Evolutionary conservation across 2,797 vertebrate species (phyloP).

Genomic region (Pangasius larnaudii): DNA sequence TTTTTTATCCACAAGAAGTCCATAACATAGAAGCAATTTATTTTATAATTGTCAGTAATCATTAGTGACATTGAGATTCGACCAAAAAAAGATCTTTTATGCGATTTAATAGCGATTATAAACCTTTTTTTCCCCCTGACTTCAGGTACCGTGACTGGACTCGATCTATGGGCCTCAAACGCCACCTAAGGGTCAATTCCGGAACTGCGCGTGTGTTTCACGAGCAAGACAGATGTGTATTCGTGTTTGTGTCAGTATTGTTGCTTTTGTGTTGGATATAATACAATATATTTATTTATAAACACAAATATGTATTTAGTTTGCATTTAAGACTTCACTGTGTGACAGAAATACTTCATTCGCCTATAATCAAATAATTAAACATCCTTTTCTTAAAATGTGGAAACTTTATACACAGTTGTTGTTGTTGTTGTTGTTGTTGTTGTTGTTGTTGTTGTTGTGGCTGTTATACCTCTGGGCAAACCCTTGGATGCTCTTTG

Average conservation of each 20-base stretch:
- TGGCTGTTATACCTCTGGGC: background rate
- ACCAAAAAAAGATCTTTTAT: background rate
- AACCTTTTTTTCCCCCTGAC: background rate
- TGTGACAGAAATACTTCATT: background rate
- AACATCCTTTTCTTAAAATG: background rate
- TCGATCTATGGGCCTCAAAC: conserved; percentile 71
- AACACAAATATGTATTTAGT: background rate
- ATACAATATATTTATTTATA: too few relatives aligned
- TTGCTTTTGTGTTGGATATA: background rate
- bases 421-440: background rate
- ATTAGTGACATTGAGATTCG: background rate
- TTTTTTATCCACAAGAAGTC: background rate
- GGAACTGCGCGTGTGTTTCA: conserved; percentile 47
- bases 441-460: background rate
- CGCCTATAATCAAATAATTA: background rate
- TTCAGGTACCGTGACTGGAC: conserved; percentile 35
- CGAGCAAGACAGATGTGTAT: background rate
- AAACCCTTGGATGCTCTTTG: background rate
- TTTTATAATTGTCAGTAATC: background rate
- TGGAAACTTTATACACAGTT: background rate
- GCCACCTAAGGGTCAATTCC: conserved; percentile 75
- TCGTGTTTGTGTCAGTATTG: background rate
- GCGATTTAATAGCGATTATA: background rate
- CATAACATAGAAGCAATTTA: background rate
- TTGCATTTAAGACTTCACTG: background rate